phyloP scores from a whole-genome alignment of 2,888 invertebrate species.

The Petrolisthes cinctipes region DNA sequence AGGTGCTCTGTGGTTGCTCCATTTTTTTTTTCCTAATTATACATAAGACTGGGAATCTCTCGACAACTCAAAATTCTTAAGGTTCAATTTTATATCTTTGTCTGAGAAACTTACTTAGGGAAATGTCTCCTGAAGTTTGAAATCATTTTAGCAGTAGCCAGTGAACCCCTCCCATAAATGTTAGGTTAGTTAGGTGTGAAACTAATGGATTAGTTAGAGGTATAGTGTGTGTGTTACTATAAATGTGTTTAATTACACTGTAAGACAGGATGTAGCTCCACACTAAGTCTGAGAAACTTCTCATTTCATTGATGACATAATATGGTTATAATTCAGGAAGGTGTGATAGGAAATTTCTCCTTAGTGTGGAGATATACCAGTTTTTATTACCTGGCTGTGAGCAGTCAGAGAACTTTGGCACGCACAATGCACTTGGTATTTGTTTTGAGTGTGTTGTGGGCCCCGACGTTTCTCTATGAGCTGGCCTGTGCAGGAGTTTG shows the following conservation, averaged over 20 bases:
- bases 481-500: conserved; percentile 30
- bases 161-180: neutral
- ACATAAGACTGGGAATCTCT: conserved; percentile 31
- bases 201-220: too few species aligned
- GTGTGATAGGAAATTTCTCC: neutral
- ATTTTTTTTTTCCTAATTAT: neutral
- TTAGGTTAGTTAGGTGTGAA: neutral
- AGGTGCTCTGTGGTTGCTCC: neutral
- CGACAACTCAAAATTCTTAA: neutral
- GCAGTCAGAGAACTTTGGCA: conserved; percentile 8
- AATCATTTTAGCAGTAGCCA: conserved; percentile 16
- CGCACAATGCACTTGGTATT: conserved; percentile 49
- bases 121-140: neutral
- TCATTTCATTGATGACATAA: neutral
- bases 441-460: conserved; percentile 53
- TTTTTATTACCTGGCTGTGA: neutral
- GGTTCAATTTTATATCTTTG: conserved; percentile 17
- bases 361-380: neutral
- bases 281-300: neutral
- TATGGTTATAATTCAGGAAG: neutral
- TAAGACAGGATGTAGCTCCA: neutral
- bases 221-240: too few species aligned
- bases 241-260: neutral
- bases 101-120: neutral
- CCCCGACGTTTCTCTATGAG: conserved; percentile 10